Evolutionary conservation across 2,888 invertebrate genomes (phyloP).

Genomic region (Eudemis profundana): DNA sequence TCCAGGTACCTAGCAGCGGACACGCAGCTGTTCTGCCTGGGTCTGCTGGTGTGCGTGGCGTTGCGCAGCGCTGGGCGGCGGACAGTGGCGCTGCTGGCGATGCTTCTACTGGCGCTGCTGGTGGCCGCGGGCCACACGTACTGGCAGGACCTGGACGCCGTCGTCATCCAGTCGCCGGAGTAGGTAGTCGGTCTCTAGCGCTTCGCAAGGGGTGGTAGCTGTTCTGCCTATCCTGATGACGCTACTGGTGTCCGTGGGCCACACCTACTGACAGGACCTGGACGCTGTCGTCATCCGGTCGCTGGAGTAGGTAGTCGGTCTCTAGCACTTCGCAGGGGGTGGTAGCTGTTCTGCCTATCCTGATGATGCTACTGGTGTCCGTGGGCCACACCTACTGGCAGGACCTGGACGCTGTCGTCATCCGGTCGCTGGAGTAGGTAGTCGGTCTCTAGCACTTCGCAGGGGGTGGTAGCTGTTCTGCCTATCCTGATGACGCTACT

Average conservation of each 20-base stretch:
- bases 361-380: slow-evolving; percentile 57
- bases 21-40: slow-evolving; percentile 75
- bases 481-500: slow-evolving; percentile 58
- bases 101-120: slow-evolving; percentile 58
- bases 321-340: too few species aligned
- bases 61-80: slow-evolving; percentile 55
- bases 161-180: slow-evolving; percentile 76
- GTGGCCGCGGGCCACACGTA: slow-evolving; percentile 69
- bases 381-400: slow-evolving; percentile 71
- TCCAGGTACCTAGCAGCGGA: slow-evolving; percentile 80
- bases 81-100: slow-evolving; percentile 51
- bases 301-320: slow-evolving; percentile 74
- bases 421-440: slow-evolving; percentile 78
- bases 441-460: too few species aligned
- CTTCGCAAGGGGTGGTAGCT: too few species aligned
- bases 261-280: slow-evolving; percentile 71
- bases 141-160: slow-evolving; percentile 68
- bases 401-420: slow-evolving; percentile 69
- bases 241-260: slow-evolving; percentile 60
- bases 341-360: too few species aligned
- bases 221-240: slow-evolving; percentile 58
- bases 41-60: slow-evolving; percentile 67
- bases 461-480: too few species aligned
- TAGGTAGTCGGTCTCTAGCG: too few species aligned
- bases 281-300: slow-evolving; percentile 72